Evolutionary conservation across 2,113 vertebrate species (phyloP), one percentile per base, ranked within the genome.

Genomic region (Rousettus leschenaultii): DNA sequence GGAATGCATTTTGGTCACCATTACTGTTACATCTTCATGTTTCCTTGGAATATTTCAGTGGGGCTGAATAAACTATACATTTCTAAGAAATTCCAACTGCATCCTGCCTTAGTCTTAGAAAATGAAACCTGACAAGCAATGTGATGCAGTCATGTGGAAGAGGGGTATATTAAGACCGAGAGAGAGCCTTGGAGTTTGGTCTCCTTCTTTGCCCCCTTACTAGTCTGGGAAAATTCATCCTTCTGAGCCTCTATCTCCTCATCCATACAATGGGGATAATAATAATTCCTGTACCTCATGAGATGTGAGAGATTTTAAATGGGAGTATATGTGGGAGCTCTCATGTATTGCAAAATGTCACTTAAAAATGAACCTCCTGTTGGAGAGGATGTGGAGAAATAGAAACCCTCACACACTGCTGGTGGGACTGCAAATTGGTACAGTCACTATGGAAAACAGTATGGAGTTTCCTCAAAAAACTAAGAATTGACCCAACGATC

Each of bases 171-270:
- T 43, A 51, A 26, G 33, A 85, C 33, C 16, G 28, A 70, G 28
- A 65, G 38, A 11, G 26, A 53, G 5, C 3, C n/a, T 33, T 40
- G 38, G 38, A 55, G 38, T 53, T 68, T 75, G 61, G 40, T 53
- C 33, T 87, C 77, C 16, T 12, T 18, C 74, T 86, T 55, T 91
- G 66, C 11, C 45, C 43, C 55, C 71, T 35, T 35, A 4, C 26
- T 30, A 22, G 66, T 53, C 48, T 71, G 43, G 89, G 55, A 12
- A 59, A 92, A 92, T 33, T 86, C 3, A 3, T 11, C 38, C 63
- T 95, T 83, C 63, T 55, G 71, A 85, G 51, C 45, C 40, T 91
- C 65, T 12, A 21, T 70, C 85, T 97, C 74, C 48, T 82, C n/a
- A 7, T 28, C 65, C 74, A 11, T 65, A 75, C 83, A 70, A n/a